Percentiles rank a stretch among this genome's conserved stretches.
Evolutionary conservation across 2,888 invertebrate species (phyloP).

Genomic region (Ellobium chinense): DNA sequence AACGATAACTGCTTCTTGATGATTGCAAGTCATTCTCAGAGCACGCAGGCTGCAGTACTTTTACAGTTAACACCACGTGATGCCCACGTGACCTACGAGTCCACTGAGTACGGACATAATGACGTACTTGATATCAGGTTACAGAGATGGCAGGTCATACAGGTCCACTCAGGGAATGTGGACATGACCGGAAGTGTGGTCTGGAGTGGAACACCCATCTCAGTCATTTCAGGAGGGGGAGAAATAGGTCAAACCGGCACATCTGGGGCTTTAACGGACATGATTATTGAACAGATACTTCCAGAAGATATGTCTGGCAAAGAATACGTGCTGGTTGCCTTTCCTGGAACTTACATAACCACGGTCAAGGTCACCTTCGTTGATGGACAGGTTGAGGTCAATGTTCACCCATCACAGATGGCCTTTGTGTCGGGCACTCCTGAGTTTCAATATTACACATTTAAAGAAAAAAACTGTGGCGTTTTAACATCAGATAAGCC

Average conservation of each 20-base stretch:
- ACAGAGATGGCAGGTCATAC: not conserved
- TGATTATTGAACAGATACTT: not conserved
- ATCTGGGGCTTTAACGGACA: not conserved
- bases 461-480: not conserved
- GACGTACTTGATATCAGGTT: not conserved
- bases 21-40: not conserved
- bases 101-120: not conserved
- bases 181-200: conserved; percentile 23
- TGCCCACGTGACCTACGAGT: not conserved
- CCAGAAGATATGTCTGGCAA: not conserved
- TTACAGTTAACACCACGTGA: not conserved
- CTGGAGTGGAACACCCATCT: not conserved
- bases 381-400: not conserved
- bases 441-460: not conserved
- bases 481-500: not conserved
- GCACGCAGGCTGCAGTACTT: not conserved
- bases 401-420: not conserved
- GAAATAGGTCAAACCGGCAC: not conserved
- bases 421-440: not conserved
- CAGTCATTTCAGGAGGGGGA: not conserved
- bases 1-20: not conserved
- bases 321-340: not conserved
- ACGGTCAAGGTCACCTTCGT: conserved; percentile 2
- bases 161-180: not conserved
- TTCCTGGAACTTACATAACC: not conserved